These are phyloP conservation scores for Dysmachus trigonus DNA, from an alignment of 2,888 invertebrate species.

Conservation along the genomic window DNA sequence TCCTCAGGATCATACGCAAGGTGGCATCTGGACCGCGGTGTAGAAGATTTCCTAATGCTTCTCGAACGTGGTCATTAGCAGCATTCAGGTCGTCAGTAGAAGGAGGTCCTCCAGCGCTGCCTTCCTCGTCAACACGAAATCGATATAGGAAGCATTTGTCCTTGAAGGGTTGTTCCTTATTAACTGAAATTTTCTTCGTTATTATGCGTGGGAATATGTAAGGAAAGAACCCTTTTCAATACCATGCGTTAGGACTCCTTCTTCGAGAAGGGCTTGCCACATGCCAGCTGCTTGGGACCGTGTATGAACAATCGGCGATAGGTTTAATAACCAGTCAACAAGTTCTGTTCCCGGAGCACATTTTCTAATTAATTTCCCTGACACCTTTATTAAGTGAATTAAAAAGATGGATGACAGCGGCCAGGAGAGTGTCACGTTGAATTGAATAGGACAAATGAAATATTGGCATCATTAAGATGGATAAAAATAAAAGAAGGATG, in stretches of 20 bases:
- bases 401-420: background rate
- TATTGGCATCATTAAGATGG: conserved; percentile 4
- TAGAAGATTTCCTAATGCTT: conserved; percentile 72
- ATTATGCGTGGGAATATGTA: background rate
- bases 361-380: conserved; percentile 71
- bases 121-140: conserved; percentile 79
- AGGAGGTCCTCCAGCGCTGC: conserved; percentile 68
- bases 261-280: conserved; percentile 85
- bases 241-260: conserved; percentile 79
- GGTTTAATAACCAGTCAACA: conserved; percentile 80
- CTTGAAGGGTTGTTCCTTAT: conserved; percentile 81
- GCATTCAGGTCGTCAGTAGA: conserved; percentile 70
- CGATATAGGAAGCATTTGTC: conserved; percentile 85
- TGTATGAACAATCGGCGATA: conserved; percentile 71
- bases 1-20: conserved; percentile 80
- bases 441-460: background rate
- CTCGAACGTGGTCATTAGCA: conserved; percentile 75
- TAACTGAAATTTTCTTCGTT: conserved; percentile 67
- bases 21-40: conserved; percentile 81
- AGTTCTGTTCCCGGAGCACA: conserved; percentile 82
- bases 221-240: background rate
- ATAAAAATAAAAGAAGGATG: background rate
- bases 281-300: conserved; percentile 79
- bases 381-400: conserved; percentile 61
- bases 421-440: background rate